These are phyloP conservation scores for Oreochromis spilurus DNA, from an alignment of 2,113 vertebrate species.

Conservation along the genomic window DNA sequence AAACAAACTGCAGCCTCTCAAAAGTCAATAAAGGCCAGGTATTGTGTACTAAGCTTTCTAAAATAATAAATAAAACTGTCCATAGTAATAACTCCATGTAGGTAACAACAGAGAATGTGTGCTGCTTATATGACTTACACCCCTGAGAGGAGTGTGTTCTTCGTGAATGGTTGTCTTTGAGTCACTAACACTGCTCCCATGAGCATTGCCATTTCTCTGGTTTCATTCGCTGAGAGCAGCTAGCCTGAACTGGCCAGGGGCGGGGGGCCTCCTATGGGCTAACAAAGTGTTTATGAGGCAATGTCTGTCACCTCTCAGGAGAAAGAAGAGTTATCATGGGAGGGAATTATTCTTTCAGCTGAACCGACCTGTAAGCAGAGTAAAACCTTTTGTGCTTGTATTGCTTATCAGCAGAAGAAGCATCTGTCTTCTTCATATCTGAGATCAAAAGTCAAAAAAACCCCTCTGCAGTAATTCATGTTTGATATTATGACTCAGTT, in stretches of 20 bases:
- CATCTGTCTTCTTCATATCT: neutral
- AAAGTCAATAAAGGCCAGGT: neutral
- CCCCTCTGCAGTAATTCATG: neutral
- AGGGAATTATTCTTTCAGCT: slow-evolving; percentile 8
- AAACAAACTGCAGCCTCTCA: neutral
- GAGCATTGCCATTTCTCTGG: slow-evolving; percentile 60
- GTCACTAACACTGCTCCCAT: slow-evolving; percentile 31
- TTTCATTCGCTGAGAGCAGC: slow-evolving; percentile 50
- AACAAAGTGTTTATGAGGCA: slow-evolving; percentile 51
- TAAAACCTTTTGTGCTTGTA: neutral
- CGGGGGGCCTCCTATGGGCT: slow-evolving; percentile 31
- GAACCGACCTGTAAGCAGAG: neutral
- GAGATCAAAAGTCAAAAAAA: neutral
- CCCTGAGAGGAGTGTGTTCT: slow-evolving; percentile 19
- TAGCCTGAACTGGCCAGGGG: slow-evolving; percentile 14
- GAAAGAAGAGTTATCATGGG: slow-evolving; percentile 11
- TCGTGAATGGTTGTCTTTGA: slow-evolving; percentile 55
- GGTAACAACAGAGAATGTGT: slow-evolving; percentile 7
- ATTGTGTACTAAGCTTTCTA: neutral
- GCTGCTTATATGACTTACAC: slow-evolving; percentile 10
- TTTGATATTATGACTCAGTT: neutral
- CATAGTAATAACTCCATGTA: neutral
- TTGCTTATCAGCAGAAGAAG: neutral
- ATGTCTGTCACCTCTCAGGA: slow-evolving; percentile 34
- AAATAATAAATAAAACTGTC: neutral